Conservation (phyloP, 2,113 vertebrate species). For the Podarcis raffonei region DNA sequence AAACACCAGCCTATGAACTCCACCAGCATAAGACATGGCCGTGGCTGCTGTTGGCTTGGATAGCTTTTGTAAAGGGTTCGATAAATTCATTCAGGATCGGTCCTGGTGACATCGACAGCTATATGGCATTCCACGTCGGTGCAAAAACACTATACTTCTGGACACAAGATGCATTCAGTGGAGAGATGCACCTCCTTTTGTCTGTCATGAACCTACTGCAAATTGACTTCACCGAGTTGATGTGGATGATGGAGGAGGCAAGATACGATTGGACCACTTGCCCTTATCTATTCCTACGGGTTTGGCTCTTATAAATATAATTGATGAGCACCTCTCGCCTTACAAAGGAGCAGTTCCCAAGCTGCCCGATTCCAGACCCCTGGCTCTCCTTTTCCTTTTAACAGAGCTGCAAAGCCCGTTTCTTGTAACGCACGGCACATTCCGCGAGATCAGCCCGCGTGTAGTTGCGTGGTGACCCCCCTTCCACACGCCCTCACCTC, state of each 20-base stretch:
- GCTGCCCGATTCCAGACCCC: background rate
- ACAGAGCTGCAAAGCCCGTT: background rate
- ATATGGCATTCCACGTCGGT: background rate
- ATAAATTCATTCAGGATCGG: background rate
- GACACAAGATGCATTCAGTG: background rate
- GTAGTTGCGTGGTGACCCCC: background rate
- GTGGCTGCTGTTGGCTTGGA: background rate
- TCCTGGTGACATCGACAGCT: background rate
- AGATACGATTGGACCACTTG: background rate
- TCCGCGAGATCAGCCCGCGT: background rate
- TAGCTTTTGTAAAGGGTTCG: background rate
- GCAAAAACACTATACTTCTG: background rate
- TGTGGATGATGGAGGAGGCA: background rate
- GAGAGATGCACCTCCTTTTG: background rate
- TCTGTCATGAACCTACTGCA: background rate
- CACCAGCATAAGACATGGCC: background rate
- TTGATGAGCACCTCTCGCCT: background rate
- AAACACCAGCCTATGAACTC: background rate
- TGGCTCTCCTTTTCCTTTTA: background rate
- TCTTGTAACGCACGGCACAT: rapidly evolving
- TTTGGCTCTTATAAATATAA: background rate
- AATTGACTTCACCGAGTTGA: background rate
- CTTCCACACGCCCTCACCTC: rapidly evolving
- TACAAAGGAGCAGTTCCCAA: background rate
- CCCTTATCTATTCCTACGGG: background rate